Evolutionary conservation across 2,113 vertebrate species (phyloP), one percentile per base, ranked within the genome.

Genomic region (Chaetura pelagica): DNA sequence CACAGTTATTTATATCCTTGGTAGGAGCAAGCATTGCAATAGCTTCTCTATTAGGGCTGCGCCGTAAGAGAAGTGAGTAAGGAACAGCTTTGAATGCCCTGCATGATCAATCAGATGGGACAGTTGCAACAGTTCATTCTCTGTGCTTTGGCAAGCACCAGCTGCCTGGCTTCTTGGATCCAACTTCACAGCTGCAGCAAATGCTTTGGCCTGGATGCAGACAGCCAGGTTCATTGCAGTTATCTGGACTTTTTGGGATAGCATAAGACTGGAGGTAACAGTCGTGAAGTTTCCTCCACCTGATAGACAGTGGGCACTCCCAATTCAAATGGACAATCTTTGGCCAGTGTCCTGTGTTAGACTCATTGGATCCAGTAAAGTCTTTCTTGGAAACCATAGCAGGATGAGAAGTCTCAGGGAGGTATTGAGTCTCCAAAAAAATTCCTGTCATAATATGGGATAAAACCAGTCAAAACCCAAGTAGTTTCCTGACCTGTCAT

Each of bases 21-120:
- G 54, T 38, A 38, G 72, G 73, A 84, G 42, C 1, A 0, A 48
- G 63, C 52, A 26, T n/a, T 69, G 62, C 2, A 4, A 69, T 87
- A 83, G 82, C 46, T 62, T 89, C 64, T 87, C 49, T 81, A 0
- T 59, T 71, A 68, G 69, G 52, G 44, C 80, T 87, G 84, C 9
- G 6, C 17, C 40, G 49, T 38, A 78, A 67, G 59, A 90, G 69
- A 68, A 86, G 52, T 23, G 64, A 63, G 52, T 78, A 67, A 72
- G 66, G 49, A 81, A 14, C 52, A 84, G 86, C 68, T 95, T 91
- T 84, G 95, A 42, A 90, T 63, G 68, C 42, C 32, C 79, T 92
- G 57, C 57, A 26, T 81, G 91, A 89, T 95, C 94, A 81, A 4
- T 93, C 94, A 96, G 79, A 4, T 4, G 20, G 80, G 83, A 57